Evolutionary conservation across 2,113 vertebrate genomes (phyloP).

Genomic region (Genyomyrus donnyi): DNA sequence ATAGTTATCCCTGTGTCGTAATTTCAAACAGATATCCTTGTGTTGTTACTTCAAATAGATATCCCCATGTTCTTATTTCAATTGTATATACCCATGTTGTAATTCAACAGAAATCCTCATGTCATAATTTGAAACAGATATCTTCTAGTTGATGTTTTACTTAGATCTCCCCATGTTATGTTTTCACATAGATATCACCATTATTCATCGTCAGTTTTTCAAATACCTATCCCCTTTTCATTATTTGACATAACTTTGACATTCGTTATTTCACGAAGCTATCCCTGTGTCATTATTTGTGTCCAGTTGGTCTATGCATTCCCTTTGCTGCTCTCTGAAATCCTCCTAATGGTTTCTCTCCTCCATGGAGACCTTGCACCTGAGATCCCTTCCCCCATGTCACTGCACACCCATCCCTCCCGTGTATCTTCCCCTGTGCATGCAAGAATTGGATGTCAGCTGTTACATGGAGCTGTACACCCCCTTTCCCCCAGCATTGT

Average conservation of each 20-base stretch:
- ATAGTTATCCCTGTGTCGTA: background rate
- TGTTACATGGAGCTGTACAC: background rate
- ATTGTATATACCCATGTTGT: background rate
- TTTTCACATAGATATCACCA: background rate
- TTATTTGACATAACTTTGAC: background rate
- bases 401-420: background rate
- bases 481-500: background rate
- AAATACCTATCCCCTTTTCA: background rate
- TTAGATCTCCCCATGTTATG: too few species aligned
- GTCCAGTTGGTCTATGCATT: background rate
- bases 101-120: background rate
- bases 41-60: background rate
- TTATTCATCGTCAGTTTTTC: background rate
- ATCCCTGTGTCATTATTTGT: background rate
- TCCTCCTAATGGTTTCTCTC: background rate
- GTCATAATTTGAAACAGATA: background rate
- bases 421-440: background rate
- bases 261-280: background rate
- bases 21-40: background rate
- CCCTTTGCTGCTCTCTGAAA: background rate
- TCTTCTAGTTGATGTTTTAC: background rate
- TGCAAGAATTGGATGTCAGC: background rate
- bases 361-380: background rate
- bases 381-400: background rate
- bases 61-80: background rate